Evolutionary conservation across 2,797 vertebrate genomes (phyloP).

Genomic region (Hoplostethus mediterraneus): DNA sequence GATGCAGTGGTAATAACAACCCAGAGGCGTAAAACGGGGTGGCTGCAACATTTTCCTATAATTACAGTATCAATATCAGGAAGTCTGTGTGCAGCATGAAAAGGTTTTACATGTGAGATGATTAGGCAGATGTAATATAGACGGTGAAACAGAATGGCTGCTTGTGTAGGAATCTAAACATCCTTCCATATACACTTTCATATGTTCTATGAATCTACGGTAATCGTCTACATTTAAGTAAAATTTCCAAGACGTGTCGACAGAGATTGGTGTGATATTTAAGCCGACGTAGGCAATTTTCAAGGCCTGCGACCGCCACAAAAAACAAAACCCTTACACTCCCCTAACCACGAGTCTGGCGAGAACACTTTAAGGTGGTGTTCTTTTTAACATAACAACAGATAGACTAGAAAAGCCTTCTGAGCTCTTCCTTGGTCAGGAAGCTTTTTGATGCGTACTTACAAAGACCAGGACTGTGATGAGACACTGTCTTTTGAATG

Average conservation of each 20-base stretch:
- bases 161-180: background rate
- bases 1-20: background rate
- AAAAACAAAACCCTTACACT: slow-evolving; percentile 5
- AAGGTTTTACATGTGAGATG: no score
- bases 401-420: slow-evolving; percentile 24
- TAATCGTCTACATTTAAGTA: background rate
- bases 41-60: background rate
- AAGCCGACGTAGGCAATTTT: background rate
- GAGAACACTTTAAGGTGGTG: background rate
- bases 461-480: slow-evolving; percentile 24
- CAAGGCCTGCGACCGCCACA: background rate
- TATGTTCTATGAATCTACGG: background rate
- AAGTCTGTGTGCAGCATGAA: background rate
- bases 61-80: background rate
- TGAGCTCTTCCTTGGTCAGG: slow-evolving; percentile 3
- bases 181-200: background rate
- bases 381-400: slow-evolving; percentile 37
- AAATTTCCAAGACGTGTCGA: slow-evolving; percentile 7
- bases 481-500: background rate
- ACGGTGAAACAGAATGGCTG: no score
- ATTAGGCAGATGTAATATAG: no score
- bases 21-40: background rate
- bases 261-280: slow-evolving; percentile 9
- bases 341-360: slow-evolving; percentile 13
- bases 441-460: slow-evolving; percentile 26